phyloP scores from a whole-genome alignment of 2,888 invertebrate genomes.

The Polydrusus pterygomalis region DNA sequence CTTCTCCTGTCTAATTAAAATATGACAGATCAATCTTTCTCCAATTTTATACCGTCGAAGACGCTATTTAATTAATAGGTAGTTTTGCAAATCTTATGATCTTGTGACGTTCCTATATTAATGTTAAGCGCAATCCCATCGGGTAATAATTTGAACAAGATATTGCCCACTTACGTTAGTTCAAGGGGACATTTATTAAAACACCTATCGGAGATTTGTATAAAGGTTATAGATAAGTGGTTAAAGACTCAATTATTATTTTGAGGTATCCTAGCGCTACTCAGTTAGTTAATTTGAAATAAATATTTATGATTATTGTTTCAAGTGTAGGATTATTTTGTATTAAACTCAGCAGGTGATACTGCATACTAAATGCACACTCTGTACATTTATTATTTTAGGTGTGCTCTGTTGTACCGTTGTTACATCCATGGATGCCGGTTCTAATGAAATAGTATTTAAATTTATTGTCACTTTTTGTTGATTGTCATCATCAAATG shows the following conservation, averaged over 20 bases:
- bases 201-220: conserved; percentile 28
- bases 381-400: too few species aligned
- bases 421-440: too few species aligned
- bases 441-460: too few species aligned
- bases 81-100: background rate
- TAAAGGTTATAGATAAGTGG: conserved; percentile 30
- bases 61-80: conserved; percentile 32
- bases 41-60: conserved; percentile 5
- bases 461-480: too few species aligned
- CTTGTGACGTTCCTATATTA: conserved; percentile 25
- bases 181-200: conserved; percentile 31
- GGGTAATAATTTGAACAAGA: conserved; percentile 40
- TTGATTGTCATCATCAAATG: too few species aligned
- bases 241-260: conserved; percentile 40
- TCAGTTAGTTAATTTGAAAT: conserved; percentile 5
- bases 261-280: conserved; percentile 9
- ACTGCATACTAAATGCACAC: too few species aligned
- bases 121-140: conserved; percentile 32
- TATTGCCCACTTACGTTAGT: conserved; percentile 33
- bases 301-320: background rate
- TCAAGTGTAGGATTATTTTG: too few species aligned
- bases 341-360: too few species aligned
- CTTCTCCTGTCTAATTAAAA: background rate
- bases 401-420: too few species aligned
- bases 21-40: conserved; percentile 4